A percentile compares a stretch with the other conserved stretches of the same genome.
Conservation (phyloP, 1,140 invertebrate genomes). For the Radopholus similis region DNA sequence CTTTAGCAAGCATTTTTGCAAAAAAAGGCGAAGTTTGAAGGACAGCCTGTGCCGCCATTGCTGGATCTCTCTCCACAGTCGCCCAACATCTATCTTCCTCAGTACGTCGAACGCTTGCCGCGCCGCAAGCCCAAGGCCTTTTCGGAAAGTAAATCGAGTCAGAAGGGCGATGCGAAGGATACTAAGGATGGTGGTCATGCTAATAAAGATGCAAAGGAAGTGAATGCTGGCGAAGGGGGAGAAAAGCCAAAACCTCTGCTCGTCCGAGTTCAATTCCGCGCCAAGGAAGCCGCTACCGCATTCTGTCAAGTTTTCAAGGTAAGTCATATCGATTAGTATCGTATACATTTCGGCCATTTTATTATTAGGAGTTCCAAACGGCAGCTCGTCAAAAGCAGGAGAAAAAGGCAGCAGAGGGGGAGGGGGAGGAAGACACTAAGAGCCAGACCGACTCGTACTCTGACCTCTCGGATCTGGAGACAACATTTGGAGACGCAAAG, state of each 20-base stretch:
- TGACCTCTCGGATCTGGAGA: conserved; percentile 6
- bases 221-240: background rate
- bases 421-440: background rate
- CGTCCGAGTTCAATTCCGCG: conserved; percentile 1
- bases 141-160: background rate
- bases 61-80: background rate
- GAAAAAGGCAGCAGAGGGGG: background rate
- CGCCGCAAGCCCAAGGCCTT: background rate
- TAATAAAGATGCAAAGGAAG: background rate
- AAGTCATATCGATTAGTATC: background rate
- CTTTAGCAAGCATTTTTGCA: no score
- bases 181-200: background rate
- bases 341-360: background rate
- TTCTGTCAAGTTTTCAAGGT: conserved; percentile 19
- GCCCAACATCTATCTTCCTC: background rate
- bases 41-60: background rate
- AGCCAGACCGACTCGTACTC: background rate
- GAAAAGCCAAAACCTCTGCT: background rate
- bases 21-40: no score
- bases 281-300: conserved; percentile 6
- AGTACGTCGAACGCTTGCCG: conserved; percentile 5
- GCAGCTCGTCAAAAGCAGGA: background rate
- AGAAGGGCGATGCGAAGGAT: background rate
- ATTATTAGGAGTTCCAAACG: background rate
- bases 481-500: background rate